Conservation (phyloP, 2,888 invertebrate species). For the Galeopsomyia nigrocyanea region DNA sequence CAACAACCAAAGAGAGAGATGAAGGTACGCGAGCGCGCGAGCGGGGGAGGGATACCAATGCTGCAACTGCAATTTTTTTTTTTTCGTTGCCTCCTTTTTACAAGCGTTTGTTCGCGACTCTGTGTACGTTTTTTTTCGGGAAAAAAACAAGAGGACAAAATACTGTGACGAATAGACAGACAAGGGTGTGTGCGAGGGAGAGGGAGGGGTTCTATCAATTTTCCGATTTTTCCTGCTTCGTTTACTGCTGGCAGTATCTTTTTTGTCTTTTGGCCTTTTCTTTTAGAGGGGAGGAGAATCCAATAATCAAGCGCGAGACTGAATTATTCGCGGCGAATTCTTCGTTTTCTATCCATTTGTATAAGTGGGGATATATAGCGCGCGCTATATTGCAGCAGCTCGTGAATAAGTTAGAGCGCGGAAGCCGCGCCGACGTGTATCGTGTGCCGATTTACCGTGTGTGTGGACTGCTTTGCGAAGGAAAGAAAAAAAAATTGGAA, state of each 20-base stretch:
- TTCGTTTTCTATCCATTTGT: background rate
- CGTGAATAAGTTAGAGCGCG: slow-evolving; percentile 34
- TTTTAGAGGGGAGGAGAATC: background rate
- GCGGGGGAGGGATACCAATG: slow-evolving; percentile 2
- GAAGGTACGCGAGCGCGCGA: slow-evolving; percentile 29
- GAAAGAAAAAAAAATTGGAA: slow-evolving; percentile 36
- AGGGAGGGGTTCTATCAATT: background rate
- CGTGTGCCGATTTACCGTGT: slow-evolving; percentile 51
- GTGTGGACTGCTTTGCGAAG: slow-evolving; percentile 44
- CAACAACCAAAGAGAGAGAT: slow-evolving; percentile 14
- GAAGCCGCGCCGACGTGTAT: slow-evolving; percentile 20
- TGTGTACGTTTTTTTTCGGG: too few relatives aligned
- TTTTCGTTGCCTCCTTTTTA: slow-evolving; percentile 2
- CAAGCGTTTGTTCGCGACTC: background rate
- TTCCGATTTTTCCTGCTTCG: slow-evolving; percentile 2
- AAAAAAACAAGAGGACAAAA: too few relatives aligned
- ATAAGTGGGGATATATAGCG: background rate
- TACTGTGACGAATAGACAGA: too few relatives aligned
- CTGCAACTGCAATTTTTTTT: background rate
- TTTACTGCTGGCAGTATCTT: background rate
- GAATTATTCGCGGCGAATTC: slow-evolving; percentile 34
- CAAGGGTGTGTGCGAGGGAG: background rate
- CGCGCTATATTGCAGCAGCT: slow-evolving; percentile 19
- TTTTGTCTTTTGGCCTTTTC: background rate
- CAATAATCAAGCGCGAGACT: slow-evolving; percentile 32